Evolutionary conservation across 2,888 invertebrate genomes (phyloP), one percentile per base, ranked within the genome.

Genomic region (Pristionchus entomophagus): DNA sequence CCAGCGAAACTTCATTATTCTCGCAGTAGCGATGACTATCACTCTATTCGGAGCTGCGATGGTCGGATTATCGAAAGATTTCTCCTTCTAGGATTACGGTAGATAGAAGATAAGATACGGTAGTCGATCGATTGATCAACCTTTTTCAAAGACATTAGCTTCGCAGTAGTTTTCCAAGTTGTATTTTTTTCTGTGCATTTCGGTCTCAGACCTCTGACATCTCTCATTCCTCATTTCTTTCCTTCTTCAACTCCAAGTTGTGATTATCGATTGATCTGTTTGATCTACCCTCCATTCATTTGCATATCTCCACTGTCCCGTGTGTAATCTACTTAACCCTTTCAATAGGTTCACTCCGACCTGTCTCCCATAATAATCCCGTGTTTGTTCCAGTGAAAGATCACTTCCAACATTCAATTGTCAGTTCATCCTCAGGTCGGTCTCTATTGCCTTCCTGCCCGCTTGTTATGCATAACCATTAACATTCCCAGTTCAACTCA

Each of bases 41-140:
- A 93, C 93, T 5, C 84, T 92, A 32, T 86, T 86, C 41, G 93
- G 93, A 5, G 92, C 92, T 35, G 73, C 88, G 6, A 84, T 93
- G 59, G 93, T 93, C 65, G 93, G 92, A 22, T 85, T 93, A 12
- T 93, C 93, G 5, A 93, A 93, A 29, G 22, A 17, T 35, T 53
- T 84, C 19, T 26, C 83, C 45, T 65, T 84, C 83, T 84, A 59
- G 49, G n/a, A 29, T 19, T 41, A 82, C 56, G 41, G 26, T 51
- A 49, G 19, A 6, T 38, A 17, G 22, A 22, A n/a, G 78, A 80
- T 45, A 77, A n/a, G 49, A 51, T 78, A 78, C 51, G 35, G 78
- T 78, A 78, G 78, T 41, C 69, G 41, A 73, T 41, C 73, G 73
- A 38, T 73, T 12, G 26, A 73, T n/a, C 19, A 14, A 17, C 38